phyloP scores from a whole-genome alignment of 2,888 invertebrate species.

The Rosalia funebris region DNA sequence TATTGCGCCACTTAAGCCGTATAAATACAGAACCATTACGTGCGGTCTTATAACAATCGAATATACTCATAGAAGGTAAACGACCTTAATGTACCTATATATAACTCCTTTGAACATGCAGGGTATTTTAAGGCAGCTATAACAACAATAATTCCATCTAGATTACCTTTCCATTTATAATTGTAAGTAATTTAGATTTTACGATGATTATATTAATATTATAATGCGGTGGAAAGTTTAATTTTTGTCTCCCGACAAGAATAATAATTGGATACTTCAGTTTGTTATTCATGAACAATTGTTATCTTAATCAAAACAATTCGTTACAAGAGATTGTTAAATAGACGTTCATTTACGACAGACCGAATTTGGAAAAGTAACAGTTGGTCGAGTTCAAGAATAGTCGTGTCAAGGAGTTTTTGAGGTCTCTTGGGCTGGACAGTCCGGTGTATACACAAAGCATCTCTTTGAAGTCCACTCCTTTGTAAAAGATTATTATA shows the following conservation, averaged over 20 bases:
- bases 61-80: slow-evolving; percentile 15
- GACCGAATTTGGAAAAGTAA: not conserved
- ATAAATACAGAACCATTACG: too few relatives aligned
- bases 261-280: slow-evolving; percentile 11
- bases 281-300: slow-evolving; percentile 13
- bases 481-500: too few relatives aligned
- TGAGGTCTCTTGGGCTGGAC: not conserved
- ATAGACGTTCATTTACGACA: not conserved
- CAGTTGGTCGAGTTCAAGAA: not conserved
- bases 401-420: not conserved
- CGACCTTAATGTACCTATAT: slow-evolving; percentile 11
- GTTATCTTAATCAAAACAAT: slow-evolving; percentile 1
- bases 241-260: slow-evolving; percentile 4
- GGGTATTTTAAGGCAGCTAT: slow-evolving; percentile 1
- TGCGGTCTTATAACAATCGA: slow-evolving; percentile 1
- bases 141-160: slow-evolving; percentile 19
- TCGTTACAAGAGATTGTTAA: not conserved
- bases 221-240: not conserved
- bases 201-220: slow-evolving; percentile 27
- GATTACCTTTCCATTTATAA: slow-evolving; percentile 12
- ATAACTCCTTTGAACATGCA: slow-evolving; percentile 7
- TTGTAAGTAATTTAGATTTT: slow-evolving; percentile 31
- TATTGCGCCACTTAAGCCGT: too few relatives aligned
- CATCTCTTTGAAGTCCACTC: too few relatives aligned
- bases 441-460: not conserved